A percentile compares a stretch with the other conserved stretches of the same genome.
Conservation (phyloP, 2,888 invertebrate genomes). For the Heliconius erato region DNA sequence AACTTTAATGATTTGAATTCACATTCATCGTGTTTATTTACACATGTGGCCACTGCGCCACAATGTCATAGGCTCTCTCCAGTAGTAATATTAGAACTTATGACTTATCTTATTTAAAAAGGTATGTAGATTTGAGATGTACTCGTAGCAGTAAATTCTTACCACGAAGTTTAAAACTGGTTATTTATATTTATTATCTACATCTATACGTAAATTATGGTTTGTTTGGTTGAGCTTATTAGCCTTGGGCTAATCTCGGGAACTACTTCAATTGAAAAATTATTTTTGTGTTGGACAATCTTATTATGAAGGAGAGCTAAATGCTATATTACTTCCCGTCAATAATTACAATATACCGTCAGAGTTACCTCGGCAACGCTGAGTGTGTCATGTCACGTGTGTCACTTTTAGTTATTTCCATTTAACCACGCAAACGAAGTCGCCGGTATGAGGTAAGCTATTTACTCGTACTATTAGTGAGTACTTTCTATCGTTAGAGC, state of each 20-base stretch:
- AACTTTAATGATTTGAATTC: not conserved
- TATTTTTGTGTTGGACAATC: too few species aligned
- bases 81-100: not conserved
- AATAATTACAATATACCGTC: too few species aligned
- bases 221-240: too few species aligned
- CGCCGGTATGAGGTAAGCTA: not conserved
- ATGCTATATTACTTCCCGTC: too few species aligned
- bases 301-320: too few species aligned
- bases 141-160: not conserved
- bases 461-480: not conserved
- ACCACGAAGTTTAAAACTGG: not conserved
- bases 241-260: too few species aligned
- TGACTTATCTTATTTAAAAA: not conserved
- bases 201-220: not conserved
- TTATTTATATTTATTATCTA: not conserved
- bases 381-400: too few species aligned
- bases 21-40: not conserved
- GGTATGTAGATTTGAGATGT: not conserved
- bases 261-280: too few species aligned
- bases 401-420: too few species aligned
- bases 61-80: not conserved
- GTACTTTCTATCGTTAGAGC: constrained; percentile 10
- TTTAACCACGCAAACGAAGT: not conserved
- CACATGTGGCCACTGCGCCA: not conserved
- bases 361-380: too few species aligned